A percentile compares a stretch with the other conserved stretches of the same genome.
phyloP scores from a whole-genome alignment of 1,140 invertebrate species.

The Eumaeus atala region DNA sequence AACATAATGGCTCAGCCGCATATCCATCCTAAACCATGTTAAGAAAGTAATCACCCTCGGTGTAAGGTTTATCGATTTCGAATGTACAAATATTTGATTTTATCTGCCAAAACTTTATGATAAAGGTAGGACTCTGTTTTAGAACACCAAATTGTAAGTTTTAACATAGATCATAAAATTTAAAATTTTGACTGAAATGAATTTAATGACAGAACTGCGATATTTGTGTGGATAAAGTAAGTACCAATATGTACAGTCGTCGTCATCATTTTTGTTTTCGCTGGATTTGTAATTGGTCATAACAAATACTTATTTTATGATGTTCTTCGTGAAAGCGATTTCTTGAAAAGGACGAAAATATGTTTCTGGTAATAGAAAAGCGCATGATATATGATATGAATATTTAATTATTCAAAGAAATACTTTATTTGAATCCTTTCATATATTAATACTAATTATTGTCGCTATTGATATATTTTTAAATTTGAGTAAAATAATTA shows the following conservation, averaged over 20 bases:
- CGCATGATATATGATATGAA: too few relatives aligned
- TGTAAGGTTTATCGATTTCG: neutral
- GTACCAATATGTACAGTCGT: neutral
- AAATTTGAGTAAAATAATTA: too few relatives aligned
- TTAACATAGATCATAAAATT: conserved; percentile 3
- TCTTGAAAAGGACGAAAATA: too few relatives aligned
- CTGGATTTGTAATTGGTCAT: too few relatives aligned
- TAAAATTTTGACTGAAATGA: conserved; percentile 8
- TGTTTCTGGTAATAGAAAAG: too few relatives aligned
- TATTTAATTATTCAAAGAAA: too few relatives aligned
- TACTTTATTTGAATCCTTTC: too few relatives aligned
- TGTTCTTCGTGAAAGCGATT: too few relatives aligned
- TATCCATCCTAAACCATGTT: conserved; percentile 52
- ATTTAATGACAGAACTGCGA: conserved; percentile 2
- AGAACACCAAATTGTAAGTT: conserved; percentile 6
- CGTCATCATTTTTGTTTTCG: neutral
- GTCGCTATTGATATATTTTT: too few relatives aligned
- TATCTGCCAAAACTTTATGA: conserved; percentile 5
- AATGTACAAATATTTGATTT: conserved; percentile 18
- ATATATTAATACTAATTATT: too few relatives aligned
- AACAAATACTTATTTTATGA: too few relatives aligned
- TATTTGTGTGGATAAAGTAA: neutral
- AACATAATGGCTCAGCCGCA: conserved; percentile 53
- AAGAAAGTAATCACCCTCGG: neutral
- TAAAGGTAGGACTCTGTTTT: neutral